Conservation (phyloP, 2,797 vertebrate genomes). For the Alfaro cultratus region DNA sequence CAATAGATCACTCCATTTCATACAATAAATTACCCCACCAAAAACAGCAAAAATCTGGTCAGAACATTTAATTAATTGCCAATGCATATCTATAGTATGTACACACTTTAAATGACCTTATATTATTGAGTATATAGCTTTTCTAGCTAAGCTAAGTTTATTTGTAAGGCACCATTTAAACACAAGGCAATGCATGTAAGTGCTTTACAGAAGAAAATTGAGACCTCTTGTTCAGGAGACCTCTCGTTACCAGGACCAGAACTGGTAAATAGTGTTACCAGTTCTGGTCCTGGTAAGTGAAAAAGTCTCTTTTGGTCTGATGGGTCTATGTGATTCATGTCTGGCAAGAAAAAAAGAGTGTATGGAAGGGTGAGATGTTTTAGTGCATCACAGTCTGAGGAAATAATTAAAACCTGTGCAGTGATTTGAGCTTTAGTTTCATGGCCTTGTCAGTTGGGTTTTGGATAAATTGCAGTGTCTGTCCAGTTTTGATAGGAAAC, state of each 20-base stretch:
- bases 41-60: background rate
- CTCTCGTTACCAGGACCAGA: background rate
- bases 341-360: background rate
- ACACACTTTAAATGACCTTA: background rate
- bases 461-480: background rate
- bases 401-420: background rate
- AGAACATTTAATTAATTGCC: background rate
- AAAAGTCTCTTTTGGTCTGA: background rate
- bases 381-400: background rate
- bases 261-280: too few species aligned
- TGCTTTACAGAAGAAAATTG: background rate
- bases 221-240: background rate
- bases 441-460: background rate
- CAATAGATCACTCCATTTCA: background rate
- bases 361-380: background rate
- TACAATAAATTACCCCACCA: background rate
- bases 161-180: background rate
- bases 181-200: background rate
- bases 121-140: background rate
- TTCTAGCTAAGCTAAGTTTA: background rate
- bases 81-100: background rate
- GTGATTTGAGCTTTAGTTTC: background rate
- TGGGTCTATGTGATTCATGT: background rate
- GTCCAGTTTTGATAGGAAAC: too few species aligned
- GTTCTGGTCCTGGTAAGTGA: background rate